A percentile compares a stretch with the other conserved stretches of the same genome.
Evolutionary conservation across 2,888 invertebrate species (phyloP).

Genomic region (Emmelina monodactyla): DNA sequence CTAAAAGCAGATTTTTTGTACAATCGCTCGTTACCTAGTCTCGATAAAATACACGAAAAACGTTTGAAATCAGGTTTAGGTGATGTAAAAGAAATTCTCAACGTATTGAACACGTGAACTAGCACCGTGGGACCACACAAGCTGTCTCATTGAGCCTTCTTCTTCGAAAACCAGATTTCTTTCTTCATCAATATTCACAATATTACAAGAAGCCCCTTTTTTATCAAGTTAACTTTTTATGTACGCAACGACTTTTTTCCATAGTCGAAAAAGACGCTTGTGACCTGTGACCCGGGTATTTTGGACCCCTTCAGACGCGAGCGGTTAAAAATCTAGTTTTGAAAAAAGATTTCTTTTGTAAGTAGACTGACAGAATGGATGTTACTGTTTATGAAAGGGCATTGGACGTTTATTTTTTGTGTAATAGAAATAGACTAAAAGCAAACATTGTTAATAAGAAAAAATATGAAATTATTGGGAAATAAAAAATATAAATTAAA

Average conservation of each 20-base stretch:
- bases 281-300: constrained; percentile 48
- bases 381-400: constrained; percentile 20
- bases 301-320: constrained; percentile 36
- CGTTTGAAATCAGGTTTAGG: too few relatives aligned
- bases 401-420: constrained; percentile 25
- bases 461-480: too few relatives aligned
- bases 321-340: constrained; percentile 55
- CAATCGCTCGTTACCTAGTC: too few relatives aligned
- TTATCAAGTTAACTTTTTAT: constrained; percentile 36
- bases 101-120: constrained; percentile 35
- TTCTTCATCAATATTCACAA: constrained; percentile 67
- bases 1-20: too few relatives aligned
- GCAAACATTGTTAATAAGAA: too few relatives aligned
- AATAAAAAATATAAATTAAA: too few relatives aligned
- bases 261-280: constrained; percentile 47
- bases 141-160: constrained; percentile 32
- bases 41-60: too few relatives aligned
- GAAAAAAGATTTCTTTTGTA: constrained; percentile 43
- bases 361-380: constrained; percentile 24
- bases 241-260: constrained; percentile 60
- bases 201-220: constrained; percentile 61
- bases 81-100: too few relatives aligned
- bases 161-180: constrained; percentile 56
- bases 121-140: constrained; percentile 58
- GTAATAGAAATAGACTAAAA: not conserved